Evolutionary conservation across 2,888 invertebrate species (phyloP), one percentile per base, ranked within the genome.

Genomic region (Lucinisca nassula): DNA sequence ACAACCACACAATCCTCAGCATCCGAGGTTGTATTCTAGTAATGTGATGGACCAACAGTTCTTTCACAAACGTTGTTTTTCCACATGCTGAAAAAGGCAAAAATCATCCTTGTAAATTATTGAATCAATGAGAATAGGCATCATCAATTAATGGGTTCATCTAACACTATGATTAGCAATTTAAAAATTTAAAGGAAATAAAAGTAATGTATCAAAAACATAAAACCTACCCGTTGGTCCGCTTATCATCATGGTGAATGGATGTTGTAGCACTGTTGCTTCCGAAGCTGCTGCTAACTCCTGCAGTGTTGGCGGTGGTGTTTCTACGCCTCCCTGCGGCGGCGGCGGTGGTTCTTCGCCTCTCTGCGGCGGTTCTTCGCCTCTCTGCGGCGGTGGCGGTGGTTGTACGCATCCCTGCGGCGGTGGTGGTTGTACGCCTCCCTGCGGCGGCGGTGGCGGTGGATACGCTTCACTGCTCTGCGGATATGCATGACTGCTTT

Each of bases 71-170:
- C 6, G 61, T 17, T 10, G 61, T 61, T 21, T 61, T 61, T 30
- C 61, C 61, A 61, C 61, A 61, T 3, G 61, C 61, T 61, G 61
- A 61, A 61, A 61, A 51, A n/a, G n/a, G n/a, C n/a, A n/a, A n/a
- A n/a, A 51, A 51, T 21, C 4, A 21, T n/a, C 10, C 4, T 51
- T 51, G 10, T 51, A n/a, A n/a, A n/a, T 51, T n/a, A n/a, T n/a
- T n/a, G n/a, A n/a, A n/a, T n/a, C n/a, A n/a, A n/a, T n/a, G n/a
- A n/a, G n/a, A n/a, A n/a, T n/a, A n/a, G 21, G n/a, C 10, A 51
- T 21, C 51, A n/a, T 51, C 10, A 51, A 21, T 51, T 51, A 12
- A 51, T 51, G n/a, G n/a, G 21, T 51, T 51, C n/a, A 21, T 4
- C 21, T 4, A 51, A 12, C 21, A 4, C 21, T 51, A 14, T 51